Percentiles rank a stretch among this genome's conserved stretches.
phyloP scores from a whole-genome alignment of 2,797 vertebrate genomes.

The Sphenodon punctatus region DNA sequence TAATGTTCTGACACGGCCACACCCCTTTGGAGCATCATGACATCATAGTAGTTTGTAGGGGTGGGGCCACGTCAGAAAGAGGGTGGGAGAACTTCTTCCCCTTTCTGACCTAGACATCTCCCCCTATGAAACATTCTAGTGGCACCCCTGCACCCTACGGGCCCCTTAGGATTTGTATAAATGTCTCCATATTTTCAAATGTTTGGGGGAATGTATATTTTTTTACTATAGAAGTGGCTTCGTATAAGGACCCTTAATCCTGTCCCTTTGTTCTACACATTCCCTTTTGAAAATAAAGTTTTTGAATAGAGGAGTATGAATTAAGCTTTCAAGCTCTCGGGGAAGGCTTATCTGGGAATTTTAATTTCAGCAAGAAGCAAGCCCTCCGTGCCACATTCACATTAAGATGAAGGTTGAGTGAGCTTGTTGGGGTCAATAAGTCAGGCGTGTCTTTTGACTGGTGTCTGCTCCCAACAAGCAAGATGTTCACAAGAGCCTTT shows the following conservation, averaged over 20 bases:
- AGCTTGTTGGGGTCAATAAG: conserved; percentile 61
- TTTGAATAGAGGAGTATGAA: conserved; percentile 35
- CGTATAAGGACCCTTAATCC: no score
- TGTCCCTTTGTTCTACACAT: conserved; percentile 46
- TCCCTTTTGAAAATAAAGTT: conserved; percentile 19
- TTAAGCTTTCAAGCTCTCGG: conserved; percentile 30
- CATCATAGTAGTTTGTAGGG: no score
- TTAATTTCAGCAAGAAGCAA: background rate
- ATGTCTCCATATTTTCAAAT: background rate
- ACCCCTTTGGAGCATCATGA: no score
- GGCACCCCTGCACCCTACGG: no score
- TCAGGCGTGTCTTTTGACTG: conserved; percentile 44
- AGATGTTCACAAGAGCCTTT: conserved; percentile 62
- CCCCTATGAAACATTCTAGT: no score
- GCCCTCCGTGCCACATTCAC: conserved; percentile 38
- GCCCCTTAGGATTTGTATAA: no score
- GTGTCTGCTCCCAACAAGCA: conserved; percentile 64
- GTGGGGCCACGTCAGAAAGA: no score
- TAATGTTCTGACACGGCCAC: no score
- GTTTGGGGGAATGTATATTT: no score
- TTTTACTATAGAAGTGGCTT: no score
- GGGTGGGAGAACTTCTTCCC: no score
- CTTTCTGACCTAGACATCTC: no score
- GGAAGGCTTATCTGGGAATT: conserved; percentile 31
- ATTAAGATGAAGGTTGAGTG: conserved; percentile 46